Base-by-base conservation (phyloP, 2,113 vertebrate genomes). In the Cyanoderma ruficeps region DNA sequence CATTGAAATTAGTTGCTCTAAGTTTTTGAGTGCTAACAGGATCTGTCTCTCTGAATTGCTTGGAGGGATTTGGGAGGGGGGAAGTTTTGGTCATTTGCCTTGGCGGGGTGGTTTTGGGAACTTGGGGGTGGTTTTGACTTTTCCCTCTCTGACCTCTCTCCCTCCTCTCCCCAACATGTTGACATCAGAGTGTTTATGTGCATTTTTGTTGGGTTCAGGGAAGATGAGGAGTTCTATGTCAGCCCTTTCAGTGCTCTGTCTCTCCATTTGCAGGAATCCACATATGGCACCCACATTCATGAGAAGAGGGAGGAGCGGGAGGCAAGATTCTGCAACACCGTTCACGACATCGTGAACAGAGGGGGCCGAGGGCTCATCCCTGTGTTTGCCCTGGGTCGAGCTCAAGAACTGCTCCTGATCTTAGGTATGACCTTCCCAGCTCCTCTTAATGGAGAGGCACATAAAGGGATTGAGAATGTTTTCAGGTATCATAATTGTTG, bases 241-340 rank as follows among this genome's bases (percentile, higher is more conserved):
- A 70, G 24, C 22, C 15, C n/a, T 89, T 71, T 16, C 57, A 39
- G 3, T 16, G 15, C 4, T 52, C 0, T 19, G 6, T 83, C 49
- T 80, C 33, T 41, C 50, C 82, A 0, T 47, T 0, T 11, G 5
- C 90, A 99, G 99, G 99, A 99, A 90, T 99, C 99, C 7, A 99
- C 99, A 0, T 99, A 99, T 1, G 99, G 99, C 64, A 99, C 99
- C 13, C 99, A 99, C 50, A 99, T 99, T 65, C 99, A 99, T 3
- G 99, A 99, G 91, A 99, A 99, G 93, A 98, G 99, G 50, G 99
- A 99, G 33, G 99, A 99, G 90, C 97, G 99, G 28, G 99, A 99
- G 89, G 99, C 99, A 4, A 97, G 99, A 3, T 99, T 99, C 98
- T 99, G 99, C 65, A 99, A 99, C 97, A 99, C 99, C 0, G 99